Percentiles rank a stretch among this genome's conserved stretches.
phyloP scores from a whole-genome alignment of 2,888 invertebrate species.

The Pogonocherus hispidulus region DNA sequence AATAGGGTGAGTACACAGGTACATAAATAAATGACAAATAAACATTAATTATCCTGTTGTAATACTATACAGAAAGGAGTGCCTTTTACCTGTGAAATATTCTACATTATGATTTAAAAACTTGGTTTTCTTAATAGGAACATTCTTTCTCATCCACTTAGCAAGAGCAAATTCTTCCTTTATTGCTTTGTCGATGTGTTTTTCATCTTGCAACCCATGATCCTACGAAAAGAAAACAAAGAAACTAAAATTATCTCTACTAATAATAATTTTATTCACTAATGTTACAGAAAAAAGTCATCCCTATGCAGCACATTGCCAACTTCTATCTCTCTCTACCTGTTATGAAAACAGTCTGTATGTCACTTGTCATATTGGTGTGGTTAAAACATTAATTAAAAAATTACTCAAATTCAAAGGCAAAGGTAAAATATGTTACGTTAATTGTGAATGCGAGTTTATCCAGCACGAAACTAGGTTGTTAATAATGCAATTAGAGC shows the following conservation, averaged over 20 bases:
- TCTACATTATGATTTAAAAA: conserved; percentile 97
- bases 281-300: neutral
- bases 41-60: too few species aligned
- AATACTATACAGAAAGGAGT: too few species aligned
- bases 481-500: conserved; percentile 13
- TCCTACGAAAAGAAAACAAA: conserved; percentile 63
- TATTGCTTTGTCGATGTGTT: conserved; percentile 80
- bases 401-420: conserved; percentile 5
- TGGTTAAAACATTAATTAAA: neutral
- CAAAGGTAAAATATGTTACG: conserved; percentile 5
- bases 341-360: conserved; percentile 1
- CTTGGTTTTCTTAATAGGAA: conserved; percentile 95
- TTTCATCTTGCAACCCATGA: conserved; percentile 68
- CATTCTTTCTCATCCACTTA: conserved; percentile 93
- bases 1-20: too few species aligned
- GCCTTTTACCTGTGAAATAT: conserved; percentile 94
- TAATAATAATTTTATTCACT: conserved; percentile 13
- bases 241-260: conserved; percentile 31
- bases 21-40: too few species aligned
- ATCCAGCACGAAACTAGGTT: neutral
- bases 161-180: conserved; percentile 95
- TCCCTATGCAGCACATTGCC: neutral
- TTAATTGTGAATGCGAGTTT: neutral
- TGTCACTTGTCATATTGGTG: conserved; percentile 1
- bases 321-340: conserved; percentile 19